phyloP scores from a whole-genome alignment of 2,888 invertebrate genomes.

The Eupithecia insigniata region DNA sequence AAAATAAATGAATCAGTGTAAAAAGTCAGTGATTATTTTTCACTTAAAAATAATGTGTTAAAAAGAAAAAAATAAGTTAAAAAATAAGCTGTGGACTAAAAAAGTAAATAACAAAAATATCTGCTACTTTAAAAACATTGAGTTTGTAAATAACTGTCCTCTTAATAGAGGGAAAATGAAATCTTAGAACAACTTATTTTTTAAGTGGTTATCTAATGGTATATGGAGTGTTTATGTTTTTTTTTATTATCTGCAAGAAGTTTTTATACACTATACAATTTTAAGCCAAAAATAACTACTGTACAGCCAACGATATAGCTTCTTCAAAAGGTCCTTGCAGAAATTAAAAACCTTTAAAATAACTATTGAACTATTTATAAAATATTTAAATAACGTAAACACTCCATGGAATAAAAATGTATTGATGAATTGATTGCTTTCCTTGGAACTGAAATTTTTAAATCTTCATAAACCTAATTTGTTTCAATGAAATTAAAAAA shows the following conservation, averaged over 20 bases:
- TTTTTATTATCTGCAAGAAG: constrained; percentile 51
- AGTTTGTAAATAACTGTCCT: constrained; percentile 34
- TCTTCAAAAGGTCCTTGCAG: constrained; percentile 58
- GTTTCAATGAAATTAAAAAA: not conserved
- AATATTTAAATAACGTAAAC: constrained; percentile 50
- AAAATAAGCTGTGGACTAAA: constrained; percentile 82
- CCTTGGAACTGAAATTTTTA: not conserved
- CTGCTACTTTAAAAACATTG: constrained; percentile 45
- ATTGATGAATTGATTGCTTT: constrained; percentile 54
- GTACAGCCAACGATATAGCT: constrained; percentile 77
- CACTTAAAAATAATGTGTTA: constrained; percentile 65
- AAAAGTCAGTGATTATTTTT: constrained; percentile 56
- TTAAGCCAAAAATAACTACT: constrained; percentile 78
- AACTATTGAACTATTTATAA: constrained; percentile 15
- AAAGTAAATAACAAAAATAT: constrained; percentile 49
- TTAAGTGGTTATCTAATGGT: constrained; percentile 72
- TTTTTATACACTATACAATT: constrained; percentile 63
- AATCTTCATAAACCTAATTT: not conserved
- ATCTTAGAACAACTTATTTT: constrained; percentile 78
- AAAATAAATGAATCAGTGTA: not conserved
- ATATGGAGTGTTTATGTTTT: constrained; percentile 56
- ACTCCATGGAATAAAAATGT: constrained; percentile 57
- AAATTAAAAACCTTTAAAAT: constrained; percentile 29
- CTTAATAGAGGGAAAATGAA: constrained; percentile 55
- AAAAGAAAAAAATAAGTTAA: constrained; percentile 50